phyloP scores from a whole-genome alignment of 1,140 invertebrate species.

The Linepithema humile region DNA sequence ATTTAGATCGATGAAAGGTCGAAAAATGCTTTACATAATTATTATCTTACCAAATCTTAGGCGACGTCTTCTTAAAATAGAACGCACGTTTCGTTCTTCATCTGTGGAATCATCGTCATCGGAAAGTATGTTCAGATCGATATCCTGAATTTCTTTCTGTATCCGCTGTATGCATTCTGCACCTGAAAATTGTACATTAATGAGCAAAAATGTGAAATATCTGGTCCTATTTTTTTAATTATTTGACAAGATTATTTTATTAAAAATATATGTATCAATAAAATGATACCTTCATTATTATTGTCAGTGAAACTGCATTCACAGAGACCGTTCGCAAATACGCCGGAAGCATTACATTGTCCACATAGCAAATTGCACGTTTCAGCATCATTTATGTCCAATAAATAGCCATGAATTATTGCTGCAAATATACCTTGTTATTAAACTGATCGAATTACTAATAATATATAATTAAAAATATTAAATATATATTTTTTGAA shows the following conservation, averaged over 20 bases:
- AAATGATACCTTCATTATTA: conserved; percentile 51
- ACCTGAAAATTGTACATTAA: conserved; percentile 37
- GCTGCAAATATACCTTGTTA: background rate
- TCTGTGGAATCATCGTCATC: conserved; percentile 46
- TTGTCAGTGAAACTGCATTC: conserved; percentile 57
- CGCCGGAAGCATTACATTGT: conserved; percentile 43
- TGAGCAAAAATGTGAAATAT: background rate
- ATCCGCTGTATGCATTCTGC: conserved; percentile 52
- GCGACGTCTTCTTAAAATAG: conserved; percentile 39
- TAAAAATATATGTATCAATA: background rate
- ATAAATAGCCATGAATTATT: conserved; percentile 39
- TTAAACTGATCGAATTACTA: background rate
- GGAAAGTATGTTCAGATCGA: conserved; percentile 41
- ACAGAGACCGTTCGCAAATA: conserved; percentile 54
- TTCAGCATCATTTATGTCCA: conserved; percentile 42
- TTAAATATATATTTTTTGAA: background rate
- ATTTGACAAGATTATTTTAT: background rate
- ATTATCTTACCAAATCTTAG: conserved; percentile 48
- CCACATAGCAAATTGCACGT: conserved; percentile 58
- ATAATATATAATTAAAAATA: background rate
- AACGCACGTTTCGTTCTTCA: conserved; percentile 54
- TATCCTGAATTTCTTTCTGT: conserved; percentile 44
- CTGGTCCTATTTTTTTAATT: background rate
- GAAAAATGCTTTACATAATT: background rate
- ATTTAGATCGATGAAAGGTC: background rate